A percentile compares a stretch with the other conserved stretches of the same genome.
Evolutionary conservation across 2,113 vertebrate species (phyloP).

Genomic region (Varanus salvator): DNA sequence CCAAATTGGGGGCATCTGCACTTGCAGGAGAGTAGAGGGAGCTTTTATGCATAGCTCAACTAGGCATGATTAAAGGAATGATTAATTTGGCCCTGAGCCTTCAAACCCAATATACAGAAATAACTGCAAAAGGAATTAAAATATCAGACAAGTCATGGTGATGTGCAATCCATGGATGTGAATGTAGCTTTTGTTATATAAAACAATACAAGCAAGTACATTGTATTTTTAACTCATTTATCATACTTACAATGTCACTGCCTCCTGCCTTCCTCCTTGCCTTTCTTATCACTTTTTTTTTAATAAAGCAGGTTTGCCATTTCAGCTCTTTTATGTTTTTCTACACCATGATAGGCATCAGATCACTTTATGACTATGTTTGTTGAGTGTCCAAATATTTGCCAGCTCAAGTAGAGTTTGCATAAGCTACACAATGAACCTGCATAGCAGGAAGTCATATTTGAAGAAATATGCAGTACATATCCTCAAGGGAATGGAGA

Average conservation of each 20-base stretch:
- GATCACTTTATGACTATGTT: conserved; percentile 42
- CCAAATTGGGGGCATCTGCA: too few relatives aligned
- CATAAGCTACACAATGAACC: conserved; percentile 54
- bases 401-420: conserved; percentile 58
- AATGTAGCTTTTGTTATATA: background rate
- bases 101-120: background rate
- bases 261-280: background rate
- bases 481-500: conserved; percentile 13
- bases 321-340: conserved; percentile 36
- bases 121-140: background rate
- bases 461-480: conserved; percentile 35
- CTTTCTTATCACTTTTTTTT: conserved; percentile 13
- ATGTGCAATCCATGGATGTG: background rate
- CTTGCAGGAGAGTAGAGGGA: too few relatives aligned
- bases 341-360: conserved; percentile 48
- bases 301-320: conserved; percentile 14
- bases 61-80: too few relatives aligned
- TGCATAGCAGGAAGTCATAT: conserved; percentile 27
- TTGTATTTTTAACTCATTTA: background rate
- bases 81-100: too few relatives aligned
- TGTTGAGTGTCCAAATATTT: conserved; percentile 73
- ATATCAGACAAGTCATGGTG: background rate
- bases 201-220: background rate
- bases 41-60: too few relatives aligned
- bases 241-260: background rate